Evolutionary conservation across 2,113 vertebrate genomes (phyloP).

Genomic region (Melanerpes aurifrons): DNA sequence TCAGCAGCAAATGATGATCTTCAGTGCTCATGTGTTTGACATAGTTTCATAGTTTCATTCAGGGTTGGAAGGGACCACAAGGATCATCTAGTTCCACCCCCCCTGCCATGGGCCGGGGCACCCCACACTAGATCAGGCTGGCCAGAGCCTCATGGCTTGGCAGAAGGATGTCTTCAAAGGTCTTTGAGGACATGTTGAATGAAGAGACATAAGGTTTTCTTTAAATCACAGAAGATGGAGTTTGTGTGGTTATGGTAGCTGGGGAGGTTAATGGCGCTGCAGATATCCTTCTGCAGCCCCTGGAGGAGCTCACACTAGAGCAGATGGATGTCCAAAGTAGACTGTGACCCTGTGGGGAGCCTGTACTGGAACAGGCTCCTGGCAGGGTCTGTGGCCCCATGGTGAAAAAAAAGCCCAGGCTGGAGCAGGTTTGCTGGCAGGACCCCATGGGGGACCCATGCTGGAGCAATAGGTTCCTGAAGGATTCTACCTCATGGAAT

Average conservation of each 20-base stretch:
- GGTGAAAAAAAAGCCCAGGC: background rate
- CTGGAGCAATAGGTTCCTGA: background rate
- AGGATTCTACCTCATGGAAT: background rate
- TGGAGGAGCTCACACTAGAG: background rate
- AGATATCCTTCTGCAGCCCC: background rate
- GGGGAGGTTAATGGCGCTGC: too few species aligned
- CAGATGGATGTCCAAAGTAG: background rate
- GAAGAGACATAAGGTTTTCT: accelerated
- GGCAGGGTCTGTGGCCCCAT: background rate
- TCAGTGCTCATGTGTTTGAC: background rate
- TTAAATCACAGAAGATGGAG: background rate
- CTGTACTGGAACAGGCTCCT: background rate
- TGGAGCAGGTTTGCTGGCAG: background rate
- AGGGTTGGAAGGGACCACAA: too few species aligned
- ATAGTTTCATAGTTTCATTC: too few species aligned
- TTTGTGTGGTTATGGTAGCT: background rate
- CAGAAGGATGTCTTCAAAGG: background rate
- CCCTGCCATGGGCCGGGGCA: too few species aligned
- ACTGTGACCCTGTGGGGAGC: background rate
- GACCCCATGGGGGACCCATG: background rate
- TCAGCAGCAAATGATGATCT: background rate
- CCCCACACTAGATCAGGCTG: too few species aligned
- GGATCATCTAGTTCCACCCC: too few species aligned
- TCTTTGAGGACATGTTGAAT: background rate
- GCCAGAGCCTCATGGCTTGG: too few species aligned